Conservation (phyloP, 2,113 vertebrate species). For the Amphilophus citrinellus region DNA sequence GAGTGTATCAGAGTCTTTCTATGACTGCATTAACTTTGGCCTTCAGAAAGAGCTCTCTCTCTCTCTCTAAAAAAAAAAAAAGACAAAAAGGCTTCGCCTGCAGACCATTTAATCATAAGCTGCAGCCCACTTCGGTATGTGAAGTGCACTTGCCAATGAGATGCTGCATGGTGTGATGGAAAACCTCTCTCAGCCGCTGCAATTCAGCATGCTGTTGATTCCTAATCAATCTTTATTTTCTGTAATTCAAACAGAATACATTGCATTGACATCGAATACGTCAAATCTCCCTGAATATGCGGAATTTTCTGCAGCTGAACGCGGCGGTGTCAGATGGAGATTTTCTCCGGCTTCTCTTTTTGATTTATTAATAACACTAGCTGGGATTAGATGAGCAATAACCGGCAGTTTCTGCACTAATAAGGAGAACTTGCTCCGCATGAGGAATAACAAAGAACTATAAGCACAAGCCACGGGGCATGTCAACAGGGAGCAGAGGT, state of each 20-base stretch:
- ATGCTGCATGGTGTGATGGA: constrained; percentile 63
- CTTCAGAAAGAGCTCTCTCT: constrained; percentile 74
- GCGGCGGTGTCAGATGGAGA: constrained; percentile 12
- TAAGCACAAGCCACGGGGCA: constrained; percentile 69
- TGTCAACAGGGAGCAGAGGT: constrained; percentile 70
- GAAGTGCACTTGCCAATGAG: constrained; percentile 73
- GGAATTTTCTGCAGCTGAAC: constrained; percentile 12
- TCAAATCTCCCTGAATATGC: constrained; percentile 40
- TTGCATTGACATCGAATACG: neutral
- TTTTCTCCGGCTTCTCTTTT: constrained; percentile 16
- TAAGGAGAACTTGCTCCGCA: constrained; percentile 55
- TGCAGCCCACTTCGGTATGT: constrained; percentile 71
- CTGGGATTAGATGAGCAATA: constrained; percentile 57
- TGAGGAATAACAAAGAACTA: constrained; percentile 78
- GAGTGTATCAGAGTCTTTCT: constrained; percentile 74
- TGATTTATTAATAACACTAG: constrained; percentile 36
- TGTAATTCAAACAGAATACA: constrained; percentile 35
- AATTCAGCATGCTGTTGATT: constrained; percentile 41
- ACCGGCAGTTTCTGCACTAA: constrained; percentile 65
- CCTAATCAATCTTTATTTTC: constrained; percentile 57
- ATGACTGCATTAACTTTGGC: constrained; percentile 79
- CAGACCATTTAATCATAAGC: constrained; percentile 76
- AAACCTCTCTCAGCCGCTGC: constrained; percentile 45
- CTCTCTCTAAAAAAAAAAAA: constrained; percentile 39
- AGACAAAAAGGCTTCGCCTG: constrained; percentile 68